A percentile compares a stretch with the other conserved stretches of the same genome.
Conservation (phyloP, 2,113 vertebrate genomes). For the Illadopsis cleaveri region DNA sequence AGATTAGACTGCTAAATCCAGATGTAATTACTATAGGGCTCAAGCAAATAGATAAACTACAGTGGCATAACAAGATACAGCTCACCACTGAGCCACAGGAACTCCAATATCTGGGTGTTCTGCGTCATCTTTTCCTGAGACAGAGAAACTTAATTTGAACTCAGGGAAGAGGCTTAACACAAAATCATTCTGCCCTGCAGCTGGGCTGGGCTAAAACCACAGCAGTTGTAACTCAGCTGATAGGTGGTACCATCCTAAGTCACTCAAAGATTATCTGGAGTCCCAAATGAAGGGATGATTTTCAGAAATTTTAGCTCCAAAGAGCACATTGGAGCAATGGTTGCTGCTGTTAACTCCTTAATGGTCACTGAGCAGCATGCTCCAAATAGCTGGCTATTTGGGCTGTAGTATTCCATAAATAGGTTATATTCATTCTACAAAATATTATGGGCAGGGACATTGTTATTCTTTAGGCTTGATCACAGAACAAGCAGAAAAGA, state of each 20-base stretch:
- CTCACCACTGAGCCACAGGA: background rate
- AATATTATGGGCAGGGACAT: background rate
- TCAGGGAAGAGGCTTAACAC: background rate
- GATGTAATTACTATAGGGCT: background rate
- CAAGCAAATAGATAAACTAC: background rate
- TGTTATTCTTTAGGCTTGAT: background rate
- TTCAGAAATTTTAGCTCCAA: background rate
- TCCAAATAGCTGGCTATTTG: background rate
- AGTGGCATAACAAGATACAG: background rate
- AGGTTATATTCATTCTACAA: background rate
- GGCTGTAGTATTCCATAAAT: background rate
- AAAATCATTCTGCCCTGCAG: background rate
- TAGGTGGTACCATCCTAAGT: background rate
- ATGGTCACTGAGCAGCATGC: background rate
- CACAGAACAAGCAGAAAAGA: background rate
- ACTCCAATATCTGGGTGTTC: background rate
- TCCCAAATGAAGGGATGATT: background rate
- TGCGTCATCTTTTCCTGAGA: background rate
- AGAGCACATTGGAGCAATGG: background rate
- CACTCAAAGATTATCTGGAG: background rate
- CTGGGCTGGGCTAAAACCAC: background rate
- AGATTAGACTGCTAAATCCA: background rate
- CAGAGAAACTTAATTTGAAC: background rate
- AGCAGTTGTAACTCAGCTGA: background rate
- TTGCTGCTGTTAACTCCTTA: background rate